A percentile compares a stretch with the other conserved stretches of the same genome.
Evolutionary conservation across 2,113 vertebrate genomes (phyloP).

Genomic region (Microcebus lehilahytsara): DNA sequence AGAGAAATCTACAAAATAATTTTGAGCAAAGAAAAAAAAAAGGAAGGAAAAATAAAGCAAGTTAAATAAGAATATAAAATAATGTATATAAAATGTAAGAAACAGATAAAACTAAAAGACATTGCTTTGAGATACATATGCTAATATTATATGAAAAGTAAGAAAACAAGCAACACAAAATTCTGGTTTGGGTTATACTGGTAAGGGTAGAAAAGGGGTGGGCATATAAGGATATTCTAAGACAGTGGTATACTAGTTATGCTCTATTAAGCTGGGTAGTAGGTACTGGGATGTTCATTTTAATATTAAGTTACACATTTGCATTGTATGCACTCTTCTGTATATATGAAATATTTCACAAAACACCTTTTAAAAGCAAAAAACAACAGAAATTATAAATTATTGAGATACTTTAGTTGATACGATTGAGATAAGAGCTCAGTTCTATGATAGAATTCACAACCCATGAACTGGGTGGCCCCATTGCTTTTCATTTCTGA

Average conservation of each 20-base stretch:
- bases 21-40: background rate
- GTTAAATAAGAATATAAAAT: background rate
- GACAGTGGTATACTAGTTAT: background rate
- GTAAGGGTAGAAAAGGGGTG: background rate
- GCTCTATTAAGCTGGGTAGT: background rate
- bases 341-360: background rate
- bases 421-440: background rate
- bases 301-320: background rate
- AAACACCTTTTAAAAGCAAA: conserved; percentile 4
- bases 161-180: background rate
- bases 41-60: background rate
- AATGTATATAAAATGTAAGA: background rate
- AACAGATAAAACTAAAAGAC: background rate
- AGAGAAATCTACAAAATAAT: background rate
- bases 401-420: background rate
- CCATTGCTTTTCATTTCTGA: background rate
- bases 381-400: background rate
- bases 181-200: background rate
- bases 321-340: background rate
- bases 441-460: background rate
- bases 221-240: background rate
- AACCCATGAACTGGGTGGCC: background rate
- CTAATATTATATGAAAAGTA: background rate
- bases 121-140: background rate
- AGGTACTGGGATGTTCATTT: background rate